A percentile compares a stretch with the other conserved stretches of the same genome.
Evolutionary conservation across 2,888 invertebrate genomes (phyloP).

Genomic region (Bedellia somnulentella): DNA sequence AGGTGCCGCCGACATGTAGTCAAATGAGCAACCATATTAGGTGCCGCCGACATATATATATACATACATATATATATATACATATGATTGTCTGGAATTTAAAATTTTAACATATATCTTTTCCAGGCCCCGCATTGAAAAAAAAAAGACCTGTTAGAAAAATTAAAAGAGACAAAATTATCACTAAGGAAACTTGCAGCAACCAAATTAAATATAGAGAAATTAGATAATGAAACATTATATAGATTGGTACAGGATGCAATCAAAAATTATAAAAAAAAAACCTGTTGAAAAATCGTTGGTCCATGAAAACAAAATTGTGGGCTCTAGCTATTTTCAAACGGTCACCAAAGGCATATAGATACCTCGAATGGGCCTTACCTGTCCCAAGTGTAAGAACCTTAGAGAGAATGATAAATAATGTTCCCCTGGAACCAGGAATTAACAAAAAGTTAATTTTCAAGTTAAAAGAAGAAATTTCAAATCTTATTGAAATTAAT

Average conservation of each 20-base stretch:
- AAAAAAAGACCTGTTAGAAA: neutral
- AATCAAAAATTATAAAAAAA: neutral
- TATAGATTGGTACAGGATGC: neutral
- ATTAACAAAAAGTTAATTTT: constrained; percentile 3
- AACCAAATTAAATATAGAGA: neutral
- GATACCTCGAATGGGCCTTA: constrained; percentile 4
- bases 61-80: neutral
- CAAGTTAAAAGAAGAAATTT: constrained; percentile 4
- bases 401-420: constrained; percentile 6
- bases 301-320: neutral
- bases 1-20: too few species aligned
- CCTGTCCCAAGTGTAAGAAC: constrained; percentile 7
- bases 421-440: constrained; percentile 6
- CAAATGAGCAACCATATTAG: too few species aligned
- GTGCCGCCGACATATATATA: too few species aligned
- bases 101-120: neutral
- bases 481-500: constrained; percentile 6
- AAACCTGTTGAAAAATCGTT: neutral
- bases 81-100: neutral
- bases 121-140: neutral
- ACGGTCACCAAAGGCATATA: constrained; percentile 7
- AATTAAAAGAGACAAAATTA: neutral
- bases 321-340: constrained; percentile 5
- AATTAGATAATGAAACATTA: neutral
- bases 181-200: neutral